Base-by-base conservation (phyloP, 2,797 vertebrate genomes). In the Cephalopachus bancanus region DNA sequence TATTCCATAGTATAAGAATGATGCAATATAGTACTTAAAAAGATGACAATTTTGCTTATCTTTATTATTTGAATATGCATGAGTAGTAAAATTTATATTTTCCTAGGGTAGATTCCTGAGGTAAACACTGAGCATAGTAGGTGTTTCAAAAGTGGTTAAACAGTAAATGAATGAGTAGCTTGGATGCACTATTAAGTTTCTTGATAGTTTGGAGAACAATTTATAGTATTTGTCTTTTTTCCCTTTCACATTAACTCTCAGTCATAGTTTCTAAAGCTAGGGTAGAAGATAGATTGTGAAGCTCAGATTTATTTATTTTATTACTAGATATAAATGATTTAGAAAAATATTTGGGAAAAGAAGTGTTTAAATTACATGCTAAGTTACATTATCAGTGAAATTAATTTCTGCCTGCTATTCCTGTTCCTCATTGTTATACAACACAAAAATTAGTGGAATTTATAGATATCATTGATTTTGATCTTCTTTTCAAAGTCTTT, bases 121-220 rank as follows among this genome's bases (percentile, higher is more conserved):
- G 30, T 93, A 85, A 91, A 59, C 5, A 71, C 2, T 57, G 28
- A 76, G 78, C 53, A 37, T 14, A 22, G n/a, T 89, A 86, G 49
- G 33, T 96, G 10, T 76, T 92, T 10, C 62, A 83, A 60, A 95
- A 83, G 87, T 62, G 19, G 74, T 93, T 71, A 96, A 44, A 57
- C 11, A 75, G 57, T 19, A 92, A 37, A 80, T 37, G 59, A 53
- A 60, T 26, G 44, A 71, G 33, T 81, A 78, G 60, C 33, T 92
- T 59, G 11, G 12, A 62, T 57, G 12, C 12, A 51, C 5, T 49
- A 72, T 49, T 19, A 74, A 74, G 74, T 83, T 91, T 44, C 20
- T 85, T 88, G 49, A 60, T 69, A 92, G 60, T 79, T 84, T 71
- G 72, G 84, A 92, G 64, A 74, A 90, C 2, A 91, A 30, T 81